Conservation (phyloP, 2,113 vertebrate genomes). For the Tyrannus savana region DNA sequence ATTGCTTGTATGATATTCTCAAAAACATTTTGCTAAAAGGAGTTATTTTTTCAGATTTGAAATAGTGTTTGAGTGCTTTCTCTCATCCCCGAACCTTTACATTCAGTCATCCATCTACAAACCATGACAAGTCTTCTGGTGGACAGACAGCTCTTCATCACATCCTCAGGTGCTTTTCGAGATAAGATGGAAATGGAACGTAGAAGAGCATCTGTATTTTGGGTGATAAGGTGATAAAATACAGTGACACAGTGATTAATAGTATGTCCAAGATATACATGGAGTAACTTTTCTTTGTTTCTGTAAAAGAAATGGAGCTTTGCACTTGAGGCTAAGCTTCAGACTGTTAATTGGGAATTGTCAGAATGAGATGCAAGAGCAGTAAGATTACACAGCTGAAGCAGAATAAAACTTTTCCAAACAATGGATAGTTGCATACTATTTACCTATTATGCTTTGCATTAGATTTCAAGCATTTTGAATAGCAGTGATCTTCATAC, state of each 20-base stretch:
- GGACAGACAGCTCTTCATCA: neutral
- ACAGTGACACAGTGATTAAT: constrained; percentile 32
- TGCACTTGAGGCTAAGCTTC: neutral
- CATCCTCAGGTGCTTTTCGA: constrained; percentile 22
- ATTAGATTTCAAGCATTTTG: neutral
- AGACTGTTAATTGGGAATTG: neutral
- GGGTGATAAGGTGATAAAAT: constrained; percentile 11
- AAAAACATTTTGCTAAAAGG: neutral
- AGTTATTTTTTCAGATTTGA: neutral
- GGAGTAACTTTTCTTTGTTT: neutral
- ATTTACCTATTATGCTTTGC: neutral
- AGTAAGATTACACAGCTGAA: neutral
- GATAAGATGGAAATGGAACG: constrained; percentile 19
- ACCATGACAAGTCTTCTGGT: neutral
- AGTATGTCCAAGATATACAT: neutral
- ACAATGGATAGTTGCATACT: neutral
- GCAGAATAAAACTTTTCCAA: neutral
- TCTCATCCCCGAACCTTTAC: neutral
- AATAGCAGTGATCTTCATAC: neutral
- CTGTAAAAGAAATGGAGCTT: constrained; percentile 12
- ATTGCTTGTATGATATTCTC: neutral
- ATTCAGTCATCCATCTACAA: neutral
- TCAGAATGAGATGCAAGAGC: neutral
- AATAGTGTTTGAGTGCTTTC: neutral
- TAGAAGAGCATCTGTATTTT: neutral